phyloP scores from a whole-genome alignment of 2,797 vertebrate genomes.

The Dendrocincla fuliginosa region DNA sequence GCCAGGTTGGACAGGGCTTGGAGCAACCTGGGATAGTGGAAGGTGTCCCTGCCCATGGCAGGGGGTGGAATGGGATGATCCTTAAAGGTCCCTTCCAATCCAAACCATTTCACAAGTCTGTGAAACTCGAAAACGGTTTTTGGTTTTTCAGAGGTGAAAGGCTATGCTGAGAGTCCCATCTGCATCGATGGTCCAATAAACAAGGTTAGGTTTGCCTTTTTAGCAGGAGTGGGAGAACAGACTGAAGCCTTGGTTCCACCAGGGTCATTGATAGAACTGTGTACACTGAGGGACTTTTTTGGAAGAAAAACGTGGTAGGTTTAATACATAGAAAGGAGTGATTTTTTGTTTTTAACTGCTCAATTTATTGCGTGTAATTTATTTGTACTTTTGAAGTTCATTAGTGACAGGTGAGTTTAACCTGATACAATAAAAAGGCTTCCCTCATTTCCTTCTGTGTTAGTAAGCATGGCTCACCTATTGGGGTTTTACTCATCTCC shows the following conservation, averaged over 20 bases:
- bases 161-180: background rate
- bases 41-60: background rate
- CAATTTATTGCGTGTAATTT: background rate
- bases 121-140: background rate
- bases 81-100: background rate
- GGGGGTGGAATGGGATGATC: background rate
- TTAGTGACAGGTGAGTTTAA: background rate
- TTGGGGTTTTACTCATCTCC: background rate
- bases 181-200: fast-evolving
- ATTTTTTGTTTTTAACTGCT: background rate
- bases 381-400: background rate
- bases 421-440: background rate
- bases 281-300: background rate
- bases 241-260: background rate
- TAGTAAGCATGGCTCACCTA: background rate
- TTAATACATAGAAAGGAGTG: background rate
- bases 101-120: background rate
- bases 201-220: background rate
- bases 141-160: background rate
- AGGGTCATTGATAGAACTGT: background rate
- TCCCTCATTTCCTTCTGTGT: background rate
- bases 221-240: background rate
- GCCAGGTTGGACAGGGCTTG: fast-evolving
- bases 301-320: background rate
- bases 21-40: background rate